These are phyloP conservation scores for Paracanthobrama guichenoti DNA, from an alignment of 2,113 vertebrate genomes.

Conservation along the genomic window DNA sequence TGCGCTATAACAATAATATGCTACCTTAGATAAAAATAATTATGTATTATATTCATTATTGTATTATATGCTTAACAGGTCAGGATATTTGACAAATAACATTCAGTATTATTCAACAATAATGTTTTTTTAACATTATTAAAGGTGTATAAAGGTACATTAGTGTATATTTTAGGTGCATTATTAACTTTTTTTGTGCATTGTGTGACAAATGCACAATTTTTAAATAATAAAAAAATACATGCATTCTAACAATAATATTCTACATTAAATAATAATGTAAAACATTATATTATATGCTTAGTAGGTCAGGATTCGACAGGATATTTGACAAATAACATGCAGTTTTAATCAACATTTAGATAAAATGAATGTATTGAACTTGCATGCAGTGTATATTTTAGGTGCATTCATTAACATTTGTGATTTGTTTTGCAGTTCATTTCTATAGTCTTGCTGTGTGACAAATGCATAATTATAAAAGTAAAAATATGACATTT, in stretches of 20 bases:
- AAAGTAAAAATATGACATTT: not conserved
- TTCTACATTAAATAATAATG: not conserved
- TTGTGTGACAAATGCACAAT: not conserved
- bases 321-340: not conserved
- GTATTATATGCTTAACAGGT: not conserved
- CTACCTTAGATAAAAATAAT: not conserved
- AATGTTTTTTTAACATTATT: too few relatives aligned
- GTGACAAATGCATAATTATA: not conserved
- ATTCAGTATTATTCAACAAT: not conserved
- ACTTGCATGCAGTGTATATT: not conserved
- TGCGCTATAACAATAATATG: not conserved
- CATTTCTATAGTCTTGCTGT: not conserved
- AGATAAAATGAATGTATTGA: too few relatives aligned
- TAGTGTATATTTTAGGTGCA: not conserved
- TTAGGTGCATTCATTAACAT: not conserved
- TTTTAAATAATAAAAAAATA: not conserved
- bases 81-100: not conserved
- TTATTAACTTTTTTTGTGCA: not conserved
- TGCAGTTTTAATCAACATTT: not conserved
- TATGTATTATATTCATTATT: not conserved
- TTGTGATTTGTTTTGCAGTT: not conserved
- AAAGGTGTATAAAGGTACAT: too few relatives aligned
- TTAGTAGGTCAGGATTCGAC: not conserved
- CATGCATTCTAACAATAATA: not conserved
- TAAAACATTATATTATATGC: not conserved